Evolutionary conservation across 1,140 invertebrate genomes (phyloP), one percentile per base, ranked within the genome.

Genomic region (Nasonia giraulti): DNA sequence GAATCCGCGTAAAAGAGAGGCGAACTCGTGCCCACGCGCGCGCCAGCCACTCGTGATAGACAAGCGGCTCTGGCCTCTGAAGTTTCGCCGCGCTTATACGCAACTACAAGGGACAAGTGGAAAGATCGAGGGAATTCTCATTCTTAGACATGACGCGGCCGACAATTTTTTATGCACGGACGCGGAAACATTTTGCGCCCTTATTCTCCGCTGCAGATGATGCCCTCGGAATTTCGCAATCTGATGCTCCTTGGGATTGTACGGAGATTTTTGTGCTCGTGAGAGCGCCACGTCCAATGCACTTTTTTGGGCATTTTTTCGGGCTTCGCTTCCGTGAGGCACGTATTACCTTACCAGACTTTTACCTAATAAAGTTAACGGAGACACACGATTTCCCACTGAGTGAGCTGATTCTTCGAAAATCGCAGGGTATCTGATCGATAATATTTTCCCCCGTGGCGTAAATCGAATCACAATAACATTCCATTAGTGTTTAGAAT

Each of bases 1-100:
- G 89, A 90, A 91, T 92, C 89, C 90, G 89, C 91, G 90, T 91
- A 92, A 92, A 62, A n/a, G 55, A 90, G 89, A 92, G 90, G 87
- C 89, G 88, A 89, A 87, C 86, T 90, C 83, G 88, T 89, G 88
- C 85, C 23, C 23, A 85, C 40, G 68, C 69, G 75, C 84, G 76
- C 84, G 55, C 55, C 2, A 20, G 55, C 17, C 55, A 17, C 55
- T n/a, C 20, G 55, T 85, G 89, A 91, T 91, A 91, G 91, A 90
- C 88, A 89, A 84, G 87, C 87, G 87, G 20, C 50, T 81, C 84
- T 91, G 91, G 91, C 87, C 55, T 62, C 55, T 62, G 80, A 90
- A 91, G 91, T 91, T 88, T 92, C 89, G 90, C 87, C 91, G 86
- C 44, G 8, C 8, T 10, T 17, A n/a, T 23, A 44, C 31, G 69